Evolutionary conservation across 2,888 invertebrate species (phyloP).

Genomic region (Heliconius ethilla): DNA sequence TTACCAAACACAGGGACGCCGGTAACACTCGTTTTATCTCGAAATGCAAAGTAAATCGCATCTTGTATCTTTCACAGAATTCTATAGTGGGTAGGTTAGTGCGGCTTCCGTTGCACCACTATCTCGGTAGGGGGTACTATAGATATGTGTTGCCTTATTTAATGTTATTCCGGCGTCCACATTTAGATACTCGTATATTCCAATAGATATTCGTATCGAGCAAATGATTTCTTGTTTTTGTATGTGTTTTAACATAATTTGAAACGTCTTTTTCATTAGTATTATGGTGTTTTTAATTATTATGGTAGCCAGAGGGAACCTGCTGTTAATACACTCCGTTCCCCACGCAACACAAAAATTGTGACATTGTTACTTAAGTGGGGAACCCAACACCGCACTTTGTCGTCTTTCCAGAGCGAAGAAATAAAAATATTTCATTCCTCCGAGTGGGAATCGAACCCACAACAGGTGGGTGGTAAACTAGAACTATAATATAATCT

Average conservation of each 20-base stretch:
- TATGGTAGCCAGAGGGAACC: not conserved
- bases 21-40: slow-evolving; percentile 4
- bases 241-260: slow-evolving; percentile 13
- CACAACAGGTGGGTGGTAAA: no score
- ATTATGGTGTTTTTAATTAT: slow-evolving; percentile 3
- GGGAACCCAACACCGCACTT: not conserved
- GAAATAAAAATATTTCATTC: not conserved
- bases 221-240: slow-evolving; percentile 10
- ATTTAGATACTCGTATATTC: slow-evolving; percentile 22
- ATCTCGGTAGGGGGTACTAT: not conserved
- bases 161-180: slow-evolving; percentile 22
- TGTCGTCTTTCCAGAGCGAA: not conserved
- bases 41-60: slow-evolving; percentile 23
- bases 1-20: slow-evolving; percentile 8
- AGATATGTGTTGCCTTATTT: slow-evolving; percentile 25
- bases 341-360: not conserved
- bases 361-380: not conserved
- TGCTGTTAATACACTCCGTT: not conserved
- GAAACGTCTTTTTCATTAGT: slow-evolving; percentile 3
- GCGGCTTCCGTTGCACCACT: slow-evolving; percentile 18
- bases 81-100: not conserved
- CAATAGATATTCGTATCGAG: not conserved
- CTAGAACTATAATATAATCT: no score
- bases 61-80: not conserved
- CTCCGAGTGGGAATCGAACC: not conserved